phyloP scores from a whole-genome alignment of 2,888 invertebrate genomes.

The Nomada hirtipes region DNA sequence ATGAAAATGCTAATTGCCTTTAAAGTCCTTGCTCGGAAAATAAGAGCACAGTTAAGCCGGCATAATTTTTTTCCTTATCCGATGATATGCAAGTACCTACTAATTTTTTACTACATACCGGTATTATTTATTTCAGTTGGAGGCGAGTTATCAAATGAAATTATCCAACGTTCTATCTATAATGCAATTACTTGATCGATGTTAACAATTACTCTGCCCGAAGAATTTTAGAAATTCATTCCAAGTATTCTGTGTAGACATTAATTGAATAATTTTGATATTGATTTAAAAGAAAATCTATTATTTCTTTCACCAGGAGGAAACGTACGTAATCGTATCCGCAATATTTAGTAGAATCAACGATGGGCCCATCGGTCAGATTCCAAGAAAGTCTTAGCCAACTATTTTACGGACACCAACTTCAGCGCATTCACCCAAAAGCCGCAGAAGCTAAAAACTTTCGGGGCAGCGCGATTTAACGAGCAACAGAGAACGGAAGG shows the following conservation, averaged over 20 bases:
- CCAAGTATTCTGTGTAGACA: too few species aligned
- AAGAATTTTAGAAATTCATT: too few species aligned
- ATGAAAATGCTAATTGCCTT: conserved; percentile 15
- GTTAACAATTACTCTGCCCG: neutral
- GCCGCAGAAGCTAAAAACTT: neutral
- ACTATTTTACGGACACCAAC: neutral
- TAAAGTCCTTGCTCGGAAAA: neutral
- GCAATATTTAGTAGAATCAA: too few species aligned
- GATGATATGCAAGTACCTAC: neutral
- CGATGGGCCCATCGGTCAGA: neutral
- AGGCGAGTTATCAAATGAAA: too few species aligned
- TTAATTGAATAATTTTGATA: too few species aligned
- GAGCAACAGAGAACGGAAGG: conserved; percentile 8
- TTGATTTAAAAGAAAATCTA: too few species aligned
- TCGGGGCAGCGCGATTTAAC: conserved; percentile 17
- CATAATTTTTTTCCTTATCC: neutral
- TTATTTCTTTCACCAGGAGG: too few species aligned
- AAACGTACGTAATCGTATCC: too few species aligned
- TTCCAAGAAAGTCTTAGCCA: neutral
- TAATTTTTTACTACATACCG: neutral
- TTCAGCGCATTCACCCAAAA: neutral
- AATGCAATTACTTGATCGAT: neutral
- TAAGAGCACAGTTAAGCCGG: neutral
- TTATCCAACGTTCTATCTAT: too few species aligned
- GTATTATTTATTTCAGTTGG: neutral